phyloP scores from a whole-genome alignment of 2,797 vertebrate species.

The Geotrypetes seraphini region DNA sequence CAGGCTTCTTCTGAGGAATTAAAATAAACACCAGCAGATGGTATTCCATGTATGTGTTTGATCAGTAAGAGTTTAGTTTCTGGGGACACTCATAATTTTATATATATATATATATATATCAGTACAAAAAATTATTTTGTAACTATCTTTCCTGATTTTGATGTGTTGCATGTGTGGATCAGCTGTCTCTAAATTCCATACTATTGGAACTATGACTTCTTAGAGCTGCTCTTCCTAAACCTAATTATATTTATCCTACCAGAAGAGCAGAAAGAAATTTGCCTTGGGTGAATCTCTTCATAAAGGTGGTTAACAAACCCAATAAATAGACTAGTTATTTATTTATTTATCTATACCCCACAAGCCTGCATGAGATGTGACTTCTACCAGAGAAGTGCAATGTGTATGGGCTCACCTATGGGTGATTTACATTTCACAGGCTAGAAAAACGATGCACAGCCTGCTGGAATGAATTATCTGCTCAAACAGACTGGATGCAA shows the following conservation, averaged over 20 bases:
- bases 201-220: neutral
- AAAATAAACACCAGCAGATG: conserved; percentile 56
- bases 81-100: conserved; percentile 16
- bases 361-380: no score
- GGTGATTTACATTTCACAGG: no score
- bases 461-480: no score
- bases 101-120: conserved; percentile 27
- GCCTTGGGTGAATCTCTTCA: no score
- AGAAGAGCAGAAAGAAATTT: neutral
- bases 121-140: conserved; percentile 14
- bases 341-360: no score
- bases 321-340: no score
- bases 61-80: conserved; percentile 27
- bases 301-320: no score
- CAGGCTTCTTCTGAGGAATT: conserved; percentile 42
- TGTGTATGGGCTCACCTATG: no score
- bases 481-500: no score
- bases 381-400: no score
- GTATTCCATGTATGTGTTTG: conserved; percentile 29
- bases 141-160: conserved; percentile 10
- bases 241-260: conserved; percentile 1
- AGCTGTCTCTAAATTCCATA: neutral
- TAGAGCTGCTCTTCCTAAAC: neutral
- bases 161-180: conserved; percentile 1
- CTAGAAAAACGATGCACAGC: no score